Conservation (phyloP, 2,888 invertebrate species). For the Apocheima hispidaria region DNA sequence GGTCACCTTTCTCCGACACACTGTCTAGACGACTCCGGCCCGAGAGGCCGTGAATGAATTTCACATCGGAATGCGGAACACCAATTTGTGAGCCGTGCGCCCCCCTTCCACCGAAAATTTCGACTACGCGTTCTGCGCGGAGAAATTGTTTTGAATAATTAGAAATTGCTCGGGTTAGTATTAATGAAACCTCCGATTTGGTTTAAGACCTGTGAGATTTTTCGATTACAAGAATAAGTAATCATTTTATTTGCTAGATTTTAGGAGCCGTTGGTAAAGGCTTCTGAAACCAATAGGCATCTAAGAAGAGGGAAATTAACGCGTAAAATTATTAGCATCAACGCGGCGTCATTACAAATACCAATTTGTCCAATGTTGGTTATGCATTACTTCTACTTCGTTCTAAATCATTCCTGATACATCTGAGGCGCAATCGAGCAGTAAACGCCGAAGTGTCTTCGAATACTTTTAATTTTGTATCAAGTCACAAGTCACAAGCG, state of each 20-base stretch:
- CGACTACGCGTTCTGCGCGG: slow-evolving; percentile 61
- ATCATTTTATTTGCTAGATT: background rate
- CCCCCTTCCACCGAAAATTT: slow-evolving; percentile 60
- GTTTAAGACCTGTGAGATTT: background rate
- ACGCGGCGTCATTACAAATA: too few relatives aligned
- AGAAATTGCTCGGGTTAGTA: slow-evolving; percentile 56
- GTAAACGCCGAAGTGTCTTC: too few relatives aligned
- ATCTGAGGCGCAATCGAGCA: too few relatives aligned
- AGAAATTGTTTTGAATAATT: slow-evolving; percentile 71
- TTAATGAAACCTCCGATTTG: slow-evolving; percentile 34
- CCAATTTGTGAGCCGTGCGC: slow-evolving; percentile 64
- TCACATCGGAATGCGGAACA: slow-evolving; percentile 83
- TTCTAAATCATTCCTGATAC: too few relatives aligned
- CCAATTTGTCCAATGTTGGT: background rate
- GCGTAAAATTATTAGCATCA: background rate
- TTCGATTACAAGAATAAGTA: background rate
- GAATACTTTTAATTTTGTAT: too few relatives aligned
- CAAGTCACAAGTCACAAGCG: background rate
- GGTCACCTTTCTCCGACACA: slow-evolving; percentile 85
- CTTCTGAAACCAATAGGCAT: background rate
- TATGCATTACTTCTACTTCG: background rate
- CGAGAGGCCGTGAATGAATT: slow-evolving; percentile 83
- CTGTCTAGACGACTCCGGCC: slow-evolving; percentile 81
- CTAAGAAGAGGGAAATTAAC: background rate
- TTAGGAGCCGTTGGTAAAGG: background rate